Conservation (phyloP, 2,113 vertebrate species). For the Prinia subflava region DNA sequence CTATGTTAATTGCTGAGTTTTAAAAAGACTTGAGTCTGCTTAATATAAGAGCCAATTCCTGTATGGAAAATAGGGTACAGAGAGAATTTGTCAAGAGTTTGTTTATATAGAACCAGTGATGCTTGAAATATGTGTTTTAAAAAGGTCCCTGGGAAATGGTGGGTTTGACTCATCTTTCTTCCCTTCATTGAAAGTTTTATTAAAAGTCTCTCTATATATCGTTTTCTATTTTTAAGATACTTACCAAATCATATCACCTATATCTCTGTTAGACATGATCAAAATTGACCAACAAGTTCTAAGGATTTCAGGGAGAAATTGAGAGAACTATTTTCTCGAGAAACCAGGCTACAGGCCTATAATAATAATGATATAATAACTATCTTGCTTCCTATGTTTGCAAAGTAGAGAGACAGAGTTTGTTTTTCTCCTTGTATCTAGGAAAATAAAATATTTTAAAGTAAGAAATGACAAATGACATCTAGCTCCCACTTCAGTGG, state of each 20-base stretch:
- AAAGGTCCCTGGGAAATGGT: background rate
- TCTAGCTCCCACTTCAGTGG: background rate
- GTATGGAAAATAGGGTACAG: background rate
- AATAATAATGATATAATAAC: background rate
- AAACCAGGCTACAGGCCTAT: background rate
- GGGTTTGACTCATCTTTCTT: background rate
- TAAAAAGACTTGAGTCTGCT: background rate
- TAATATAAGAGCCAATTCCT: background rate
- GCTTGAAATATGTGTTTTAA: background rate
- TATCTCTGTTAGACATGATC: background rate
- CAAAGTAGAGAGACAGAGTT: background rate
- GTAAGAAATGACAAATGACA: background rate
- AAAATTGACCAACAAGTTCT: background rate
- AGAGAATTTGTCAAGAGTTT: background rate
- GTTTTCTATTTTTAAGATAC: background rate
- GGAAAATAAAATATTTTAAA: background rate
- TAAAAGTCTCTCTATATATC: background rate
- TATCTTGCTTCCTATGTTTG: background rate
- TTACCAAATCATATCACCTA: background rate
- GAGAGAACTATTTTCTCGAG: background rate
- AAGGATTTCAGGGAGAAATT: background rate
- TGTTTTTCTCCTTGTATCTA: background rate
- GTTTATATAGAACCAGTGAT: background rate
- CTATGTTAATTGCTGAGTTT: background rate
- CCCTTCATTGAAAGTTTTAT: background rate